Conservation (phyloP, 2,888 invertebrate species). For the Ormia ochracea region DNA sequence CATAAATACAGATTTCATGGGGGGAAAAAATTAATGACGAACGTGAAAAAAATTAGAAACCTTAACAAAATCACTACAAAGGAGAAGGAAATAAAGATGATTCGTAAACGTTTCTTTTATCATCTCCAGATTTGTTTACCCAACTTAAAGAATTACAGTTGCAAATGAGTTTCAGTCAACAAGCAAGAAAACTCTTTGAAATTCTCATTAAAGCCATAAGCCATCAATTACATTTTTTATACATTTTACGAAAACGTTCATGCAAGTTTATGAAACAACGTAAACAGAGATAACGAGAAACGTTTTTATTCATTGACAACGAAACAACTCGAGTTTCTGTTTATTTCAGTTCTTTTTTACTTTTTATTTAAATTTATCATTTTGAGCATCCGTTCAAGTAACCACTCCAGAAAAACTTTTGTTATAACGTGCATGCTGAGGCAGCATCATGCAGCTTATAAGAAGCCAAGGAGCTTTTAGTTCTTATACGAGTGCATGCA, state of each 20-base stretch:
- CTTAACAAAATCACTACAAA: no score
- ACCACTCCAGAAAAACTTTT: background rate
- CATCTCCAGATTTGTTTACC: background rate
- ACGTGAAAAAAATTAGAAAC: no score
- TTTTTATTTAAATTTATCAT: constrained; percentile 24
- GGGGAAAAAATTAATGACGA: no score
- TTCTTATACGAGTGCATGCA: background rate
- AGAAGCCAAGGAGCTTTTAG: constrained; percentile 26
- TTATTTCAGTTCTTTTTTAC: background rate
- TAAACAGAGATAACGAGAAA: background rate
- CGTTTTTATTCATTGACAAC: constrained; percentile 25
- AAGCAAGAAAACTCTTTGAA: constrained; percentile 11
- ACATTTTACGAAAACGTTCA: background rate
- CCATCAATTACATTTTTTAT: constrained; percentile 15
- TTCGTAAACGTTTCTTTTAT: background rate
- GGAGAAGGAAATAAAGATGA: no score
- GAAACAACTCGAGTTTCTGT: constrained; percentile 10
- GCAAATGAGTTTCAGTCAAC: constrained; percentile 14
- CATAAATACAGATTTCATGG: no score
- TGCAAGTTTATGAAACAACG: background rate
- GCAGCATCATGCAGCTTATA: constrained; percentile 1
- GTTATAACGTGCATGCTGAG: background rate
- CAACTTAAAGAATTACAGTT: background rate
- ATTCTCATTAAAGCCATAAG: constrained; percentile 1
- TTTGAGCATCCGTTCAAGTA: constrained; percentile 14